Evolutionary conservation across 1,140 invertebrate genomes (phyloP).

Genomic region (Sipha flava): DNA sequence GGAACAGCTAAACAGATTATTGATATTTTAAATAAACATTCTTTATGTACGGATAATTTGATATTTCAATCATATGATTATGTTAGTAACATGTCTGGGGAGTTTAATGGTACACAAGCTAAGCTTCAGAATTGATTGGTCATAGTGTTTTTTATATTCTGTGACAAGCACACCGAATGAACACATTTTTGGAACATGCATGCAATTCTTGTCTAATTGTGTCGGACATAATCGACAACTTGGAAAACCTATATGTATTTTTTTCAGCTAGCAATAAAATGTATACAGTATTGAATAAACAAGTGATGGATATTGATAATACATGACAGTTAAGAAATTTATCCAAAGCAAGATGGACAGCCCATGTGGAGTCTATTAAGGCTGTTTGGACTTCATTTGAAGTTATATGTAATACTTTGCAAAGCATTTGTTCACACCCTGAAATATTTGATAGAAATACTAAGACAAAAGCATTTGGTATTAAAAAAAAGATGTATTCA

Average conservation of each 20-base stretch:
- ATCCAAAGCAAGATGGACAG: background rate
- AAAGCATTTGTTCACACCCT: too few species aligned
- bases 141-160: background rate
- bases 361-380: too few species aligned
- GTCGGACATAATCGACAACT: background rate
- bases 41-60: background rate
- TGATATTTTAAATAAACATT: background rate
- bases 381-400: too few species aligned
- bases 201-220: background rate
- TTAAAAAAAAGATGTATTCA: too few species aligned
- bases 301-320: background rate
- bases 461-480: too few species aligned
- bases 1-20: background rate
- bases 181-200: conserved; percentile 9
- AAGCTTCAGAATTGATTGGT: background rate
- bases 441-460: too few species aligned
- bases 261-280: background rate
- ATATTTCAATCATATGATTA: background rate
- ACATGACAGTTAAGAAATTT: background rate
- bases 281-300: background rate
- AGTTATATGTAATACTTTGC: too few species aligned
- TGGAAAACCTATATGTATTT: background rate
- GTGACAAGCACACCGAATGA: conserved; percentile 12
- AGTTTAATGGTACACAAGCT: background rate
- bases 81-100: background rate